These are phyloP conservation scores for Hololepta plana DNA, from an alignment of 2,888 invertebrate genomes.

Conservation along the genomic window DNA sequence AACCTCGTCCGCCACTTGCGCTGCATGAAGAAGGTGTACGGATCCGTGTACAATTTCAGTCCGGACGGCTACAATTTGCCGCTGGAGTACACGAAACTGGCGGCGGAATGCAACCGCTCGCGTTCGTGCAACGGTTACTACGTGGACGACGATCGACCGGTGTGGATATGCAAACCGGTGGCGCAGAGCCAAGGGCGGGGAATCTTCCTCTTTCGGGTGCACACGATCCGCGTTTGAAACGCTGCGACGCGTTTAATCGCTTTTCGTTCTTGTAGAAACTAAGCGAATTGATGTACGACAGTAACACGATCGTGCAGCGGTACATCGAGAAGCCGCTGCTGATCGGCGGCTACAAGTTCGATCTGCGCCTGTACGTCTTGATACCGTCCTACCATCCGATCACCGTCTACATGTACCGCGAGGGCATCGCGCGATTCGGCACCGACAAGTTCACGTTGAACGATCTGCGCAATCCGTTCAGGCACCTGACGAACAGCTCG, in stretches of 20 bases:
- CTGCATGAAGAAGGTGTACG: constrained; percentile 67
- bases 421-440: constrained; percentile 65
- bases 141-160: constrained; percentile 26
- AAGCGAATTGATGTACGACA: constrained; percentile 59
- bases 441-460: constrained; percentile 73
- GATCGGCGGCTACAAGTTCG: constrained; percentile 84
- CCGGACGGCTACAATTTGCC: constrained; percentile 69
- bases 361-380: constrained; percentile 76
- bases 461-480: constrained; percentile 65
- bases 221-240: too few species aligned
- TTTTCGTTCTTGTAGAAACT: constrained; percentile 38
- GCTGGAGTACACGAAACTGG: constrained; percentile 66
- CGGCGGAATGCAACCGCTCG: constrained; percentile 58
- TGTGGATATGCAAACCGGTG: constrained; percentile 84
- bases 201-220: constrained; percentile 65
- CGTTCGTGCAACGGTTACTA: constrained; percentile 27
- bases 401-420: constrained; percentile 73
- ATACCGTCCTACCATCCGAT: constrained; percentile 76
- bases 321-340: constrained; percentile 62
- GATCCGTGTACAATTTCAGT: constrained; percentile 68
- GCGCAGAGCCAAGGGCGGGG: constrained; percentile 72
- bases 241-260: too few species aligned
- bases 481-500: constrained; percentile 83
- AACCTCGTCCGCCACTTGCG: constrained; percentile 57
- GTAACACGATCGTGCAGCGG: constrained; percentile 61